phyloP scores from a whole-genome alignment of 2,888 invertebrate species.

The Pyrocoelia pectoralis region DNA sequence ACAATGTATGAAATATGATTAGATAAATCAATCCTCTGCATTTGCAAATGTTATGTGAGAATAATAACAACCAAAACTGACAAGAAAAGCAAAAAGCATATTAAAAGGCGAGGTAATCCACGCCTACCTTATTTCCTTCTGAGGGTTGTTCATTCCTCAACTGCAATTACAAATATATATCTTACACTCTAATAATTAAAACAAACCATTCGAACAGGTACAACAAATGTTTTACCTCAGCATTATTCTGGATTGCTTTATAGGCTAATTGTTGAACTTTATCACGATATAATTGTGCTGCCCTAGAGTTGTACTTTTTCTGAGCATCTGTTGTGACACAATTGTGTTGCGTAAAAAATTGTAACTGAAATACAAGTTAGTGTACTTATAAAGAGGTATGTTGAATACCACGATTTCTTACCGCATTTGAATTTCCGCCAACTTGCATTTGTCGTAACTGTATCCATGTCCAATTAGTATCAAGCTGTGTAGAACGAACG shows the following conservation, averaged over 20 bases:
- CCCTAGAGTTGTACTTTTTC: slow-evolving; percentile 96
- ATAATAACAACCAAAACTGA: slow-evolving; percentile 9
- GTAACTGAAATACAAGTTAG: slow-evolving; percentile 65
- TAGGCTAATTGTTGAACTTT: slow-evolving; percentile 84
- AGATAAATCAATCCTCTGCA: too few relatives aligned
- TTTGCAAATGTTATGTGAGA: not conserved
- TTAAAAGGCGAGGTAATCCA: slow-evolving; percentile 40
- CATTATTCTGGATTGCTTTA: slow-evolving; percentile 88
- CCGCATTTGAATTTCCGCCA: slow-evolving; percentile 97
- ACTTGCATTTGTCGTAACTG: slow-evolving; percentile 98
- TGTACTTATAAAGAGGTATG: slow-evolving; percentile 7
- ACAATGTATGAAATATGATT: too few relatives aligned
- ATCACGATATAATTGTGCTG: slow-evolving; percentile 92
- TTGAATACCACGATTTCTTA: slow-evolving; percentile 62
- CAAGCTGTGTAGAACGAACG: slow-evolving; percentile 96
- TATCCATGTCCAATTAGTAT: slow-evolving; percentile 99
- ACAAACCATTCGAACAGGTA: not conserved
- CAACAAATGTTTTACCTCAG: slow-evolving; percentile 72
- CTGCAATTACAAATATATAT: slow-evolving; percentile 44
- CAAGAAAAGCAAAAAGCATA: slow-evolving; percentile 8
- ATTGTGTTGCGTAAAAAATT: slow-evolving; percentile 95
- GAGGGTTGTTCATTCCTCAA: slow-evolving; percentile 43
- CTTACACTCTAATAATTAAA: not conserved
- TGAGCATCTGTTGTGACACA: slow-evolving; percentile 91
- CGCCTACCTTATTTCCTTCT: slow-evolving; percentile 48